phyloP scores from a whole-genome alignment of 2,113 vertebrate genomes.

The Holacanthus passer region DNA sequence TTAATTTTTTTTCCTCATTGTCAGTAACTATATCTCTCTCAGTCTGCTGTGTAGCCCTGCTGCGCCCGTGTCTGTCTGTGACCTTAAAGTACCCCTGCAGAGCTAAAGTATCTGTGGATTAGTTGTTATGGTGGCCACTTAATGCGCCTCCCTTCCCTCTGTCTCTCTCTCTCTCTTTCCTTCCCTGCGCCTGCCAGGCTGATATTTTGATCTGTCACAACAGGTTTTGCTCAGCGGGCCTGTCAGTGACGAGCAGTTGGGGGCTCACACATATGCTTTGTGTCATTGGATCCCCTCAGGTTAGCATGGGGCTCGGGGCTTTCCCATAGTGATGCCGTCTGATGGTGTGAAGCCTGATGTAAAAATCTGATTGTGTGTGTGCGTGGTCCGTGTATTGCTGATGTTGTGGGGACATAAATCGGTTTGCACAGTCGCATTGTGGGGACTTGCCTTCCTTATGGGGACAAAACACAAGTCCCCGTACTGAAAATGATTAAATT shows the following conservation, averaged over 20 bases:
- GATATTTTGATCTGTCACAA: constrained; percentile 77
- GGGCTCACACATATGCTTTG: constrained; percentile 73
- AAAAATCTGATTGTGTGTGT: constrained; percentile 23
- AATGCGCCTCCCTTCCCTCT: constrained; percentile 33
- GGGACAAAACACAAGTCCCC: no score
- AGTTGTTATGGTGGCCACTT: constrained; percentile 29
- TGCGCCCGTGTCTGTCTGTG: constrained; percentile 40
- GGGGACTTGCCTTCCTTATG: no score
- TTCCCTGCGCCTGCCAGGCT: constrained; percentile 44
- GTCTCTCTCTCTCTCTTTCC: not conserved
- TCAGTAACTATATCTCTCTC: constrained; percentile 44
- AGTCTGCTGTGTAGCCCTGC: constrained; percentile 30
- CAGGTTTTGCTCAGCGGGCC: constrained; percentile 67
- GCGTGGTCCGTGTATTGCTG: no score
- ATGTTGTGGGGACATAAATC: no score
- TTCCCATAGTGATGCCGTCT: constrained; percentile 45
- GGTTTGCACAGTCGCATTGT: no score
- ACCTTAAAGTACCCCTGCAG: constrained; percentile 48
- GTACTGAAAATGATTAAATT: no score
- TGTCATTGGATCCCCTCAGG: constrained; percentile 69
- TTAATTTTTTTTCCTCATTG: constrained; percentile 38
- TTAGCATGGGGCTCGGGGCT: constrained; percentile 55
- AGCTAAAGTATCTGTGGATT: constrained; percentile 34
- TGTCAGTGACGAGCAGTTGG: constrained; percentile 57
- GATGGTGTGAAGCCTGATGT: constrained; percentile 62